phyloP scores from a whole-genome alignment of 30 jellyfish, hydroid and myxozoan species.

The Catostylus mosaicus region DNA sequence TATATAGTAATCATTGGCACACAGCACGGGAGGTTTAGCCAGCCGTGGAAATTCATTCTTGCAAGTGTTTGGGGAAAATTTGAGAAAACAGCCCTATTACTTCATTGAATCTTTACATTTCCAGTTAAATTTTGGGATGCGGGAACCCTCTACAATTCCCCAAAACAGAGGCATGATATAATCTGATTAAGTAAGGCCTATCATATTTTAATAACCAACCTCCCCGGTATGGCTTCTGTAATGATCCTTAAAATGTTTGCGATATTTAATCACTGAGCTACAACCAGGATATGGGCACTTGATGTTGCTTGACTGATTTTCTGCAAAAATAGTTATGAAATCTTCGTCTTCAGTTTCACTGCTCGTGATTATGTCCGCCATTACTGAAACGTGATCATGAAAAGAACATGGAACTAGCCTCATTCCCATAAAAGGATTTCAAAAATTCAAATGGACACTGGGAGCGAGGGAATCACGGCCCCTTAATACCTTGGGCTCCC shows the following conservation, averaged over 20 bases:
- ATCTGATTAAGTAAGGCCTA: too few relatives aligned
- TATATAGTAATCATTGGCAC: too few relatives aligned
- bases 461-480: too few relatives aligned
- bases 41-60: too few relatives aligned
- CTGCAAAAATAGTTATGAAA: neutral
- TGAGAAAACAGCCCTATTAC: neutral
- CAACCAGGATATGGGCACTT: slow-evolving; percentile 24
- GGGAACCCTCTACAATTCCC: neutral
- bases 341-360: slow-evolving; percentile 18
- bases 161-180: neutral
- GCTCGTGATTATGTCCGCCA: neutral
- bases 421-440: neutral
- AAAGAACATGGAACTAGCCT: neutral
- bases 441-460: too few relatives aligned
- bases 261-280: neutral
- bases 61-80: too few relatives aligned
- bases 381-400: neutral
- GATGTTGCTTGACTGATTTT: neutral
- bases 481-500: too few relatives aligned
- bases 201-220: neutral
- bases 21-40: too few relatives aligned
- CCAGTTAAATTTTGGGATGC: neutral
- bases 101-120: neutral
- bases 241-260: slow-evolving; percentile 20
- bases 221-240: slow-evolving; percentile 23